A percentile compares a stretch with the other conserved stretches of the same genome.
phyloP scores from a whole-genome alignment of 2,888 invertebrate species.

The Ophion costatus region DNA sequence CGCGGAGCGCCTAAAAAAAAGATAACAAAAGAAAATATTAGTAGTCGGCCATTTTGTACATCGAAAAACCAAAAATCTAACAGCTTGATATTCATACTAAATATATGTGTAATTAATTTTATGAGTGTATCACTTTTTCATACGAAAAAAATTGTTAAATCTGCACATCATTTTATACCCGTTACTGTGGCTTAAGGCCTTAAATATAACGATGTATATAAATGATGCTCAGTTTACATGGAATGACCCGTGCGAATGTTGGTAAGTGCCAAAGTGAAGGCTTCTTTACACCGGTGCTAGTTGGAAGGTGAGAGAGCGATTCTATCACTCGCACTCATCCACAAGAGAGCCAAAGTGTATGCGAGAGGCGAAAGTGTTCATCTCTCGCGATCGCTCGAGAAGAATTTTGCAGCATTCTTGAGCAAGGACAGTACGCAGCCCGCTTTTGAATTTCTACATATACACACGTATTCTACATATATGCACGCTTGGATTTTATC shows the following conservation, averaged over 20 bases:
- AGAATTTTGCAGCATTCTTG: constrained; percentile 23
- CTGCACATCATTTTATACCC: too few relatives aligned
- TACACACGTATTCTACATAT: not conserved
- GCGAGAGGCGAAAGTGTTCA: constrained; percentile 15
- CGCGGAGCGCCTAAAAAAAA: too few relatives aligned
- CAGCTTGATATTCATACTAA: too few relatives aligned
- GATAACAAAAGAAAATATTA: too few relatives aligned
- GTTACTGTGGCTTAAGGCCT: too few relatives aligned
- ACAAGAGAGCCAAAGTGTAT: not conserved
- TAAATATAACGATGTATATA: not conserved
- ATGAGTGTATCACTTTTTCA: too few relatives aligned
- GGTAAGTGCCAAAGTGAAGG: constrained; percentile 45
- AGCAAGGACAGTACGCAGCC: constrained; percentile 3
- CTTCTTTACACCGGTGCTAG: constrained; percentile 71
- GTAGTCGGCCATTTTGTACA: too few relatives aligned
- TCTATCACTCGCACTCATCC: constrained; percentile 55
- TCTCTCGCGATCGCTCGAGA: constrained; percentile 3
- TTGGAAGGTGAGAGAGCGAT: constrained; percentile 63
- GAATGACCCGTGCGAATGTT: not conserved
- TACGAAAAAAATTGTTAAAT: too few relatives aligned
- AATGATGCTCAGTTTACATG: not conserved
- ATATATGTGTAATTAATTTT: too few relatives aligned
- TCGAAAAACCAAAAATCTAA: too few relatives aligned
- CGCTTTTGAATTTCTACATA: constrained; percentile 9
- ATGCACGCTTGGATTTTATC: constrained; percentile 45